phyloP scores from a whole-genome alignment of 2,888 invertebrate genomes.

The Sepioteuthis lessoniana region DNA sequence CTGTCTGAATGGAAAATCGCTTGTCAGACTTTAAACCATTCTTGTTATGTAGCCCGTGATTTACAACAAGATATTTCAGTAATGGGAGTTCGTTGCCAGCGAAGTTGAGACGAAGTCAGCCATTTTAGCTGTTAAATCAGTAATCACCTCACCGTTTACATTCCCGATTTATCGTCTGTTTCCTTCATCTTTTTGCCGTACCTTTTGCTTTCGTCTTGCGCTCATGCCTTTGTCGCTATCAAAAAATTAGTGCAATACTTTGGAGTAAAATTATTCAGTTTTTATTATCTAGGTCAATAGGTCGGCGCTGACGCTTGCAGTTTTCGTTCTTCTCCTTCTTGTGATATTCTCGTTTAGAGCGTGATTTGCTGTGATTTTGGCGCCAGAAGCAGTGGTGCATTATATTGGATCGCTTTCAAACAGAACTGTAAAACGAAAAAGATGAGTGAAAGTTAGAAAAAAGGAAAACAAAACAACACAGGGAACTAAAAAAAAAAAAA shows the following conservation, averaged over 20 bases:
- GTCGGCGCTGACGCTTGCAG: neutral
- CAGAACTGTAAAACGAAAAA: neutral
- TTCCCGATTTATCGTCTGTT: neutral
- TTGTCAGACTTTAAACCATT: neutral
- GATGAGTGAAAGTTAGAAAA: too few species aligned
- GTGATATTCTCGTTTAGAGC: neutral
- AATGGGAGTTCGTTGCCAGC: neutral
- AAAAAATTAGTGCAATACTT: neutral
- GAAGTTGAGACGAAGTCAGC: neutral
- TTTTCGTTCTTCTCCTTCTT: neutral
- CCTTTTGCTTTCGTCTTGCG: neutral
- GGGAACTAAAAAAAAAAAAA: too few species aligned
- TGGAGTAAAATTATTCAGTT: neutral
- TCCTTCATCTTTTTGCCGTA: neutral
- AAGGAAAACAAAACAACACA: too few species aligned
- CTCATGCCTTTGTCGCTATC: neutral
- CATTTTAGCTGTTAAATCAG: neutral
- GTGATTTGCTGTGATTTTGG: neutral
- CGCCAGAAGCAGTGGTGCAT: neutral
- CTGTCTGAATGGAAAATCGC: too few species aligned
- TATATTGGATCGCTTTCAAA: neutral
- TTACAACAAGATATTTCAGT: neutral
- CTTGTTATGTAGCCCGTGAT: neutral
- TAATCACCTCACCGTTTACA: neutral
- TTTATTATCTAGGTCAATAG: neutral